Percentiles rank a stretch among this genome's conserved stretches.
Conservation (phyloP, 2,113 vertebrate species). For the Urocitellus parryii region DNA sequence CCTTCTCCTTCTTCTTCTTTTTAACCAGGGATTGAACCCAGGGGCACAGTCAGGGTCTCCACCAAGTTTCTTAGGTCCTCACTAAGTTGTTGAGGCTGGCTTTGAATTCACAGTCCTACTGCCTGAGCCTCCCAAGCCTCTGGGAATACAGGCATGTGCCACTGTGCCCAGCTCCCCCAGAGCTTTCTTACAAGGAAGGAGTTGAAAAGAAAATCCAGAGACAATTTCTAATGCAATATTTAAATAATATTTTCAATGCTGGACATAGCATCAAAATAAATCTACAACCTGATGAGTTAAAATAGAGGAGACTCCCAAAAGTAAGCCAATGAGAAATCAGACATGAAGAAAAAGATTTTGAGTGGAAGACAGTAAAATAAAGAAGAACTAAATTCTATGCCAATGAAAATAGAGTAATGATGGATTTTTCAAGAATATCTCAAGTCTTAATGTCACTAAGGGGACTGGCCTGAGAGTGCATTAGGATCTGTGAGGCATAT, state of each 20-base stretch:
- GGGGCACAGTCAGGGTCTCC: no score
- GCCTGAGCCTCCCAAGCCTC: no score
- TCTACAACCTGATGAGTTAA: background rate
- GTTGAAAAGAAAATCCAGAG: conserved; percentile 39
- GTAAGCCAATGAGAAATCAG: background rate
- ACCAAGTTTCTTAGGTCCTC: no score
- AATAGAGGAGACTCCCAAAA: background rate
- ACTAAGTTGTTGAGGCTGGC: no score
- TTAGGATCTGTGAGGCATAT: background rate
- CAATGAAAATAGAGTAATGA: background rate
- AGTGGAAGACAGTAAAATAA: background rate
- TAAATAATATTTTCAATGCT: background rate
- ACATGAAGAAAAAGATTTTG: background rate
- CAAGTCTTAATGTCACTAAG: background rate
- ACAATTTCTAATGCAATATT: background rate
- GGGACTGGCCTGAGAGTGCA: background rate
- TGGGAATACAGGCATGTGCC: no score
- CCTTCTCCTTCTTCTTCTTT: no score
- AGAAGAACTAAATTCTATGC: background rate
- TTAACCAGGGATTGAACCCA: no score
- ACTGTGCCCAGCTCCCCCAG: background rate
- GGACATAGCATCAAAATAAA: background rate
- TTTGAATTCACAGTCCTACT: no score
- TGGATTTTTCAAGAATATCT: conserved; percentile 11
- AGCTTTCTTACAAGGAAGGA: background rate